Percentiles rank a stretch among this genome's conserved stretches.
These are phyloP conservation scores for Brachionus rotundiformis DNA, from an alignment of 1,140 invertebrate species.

Conservation along the genomic window DNA sequence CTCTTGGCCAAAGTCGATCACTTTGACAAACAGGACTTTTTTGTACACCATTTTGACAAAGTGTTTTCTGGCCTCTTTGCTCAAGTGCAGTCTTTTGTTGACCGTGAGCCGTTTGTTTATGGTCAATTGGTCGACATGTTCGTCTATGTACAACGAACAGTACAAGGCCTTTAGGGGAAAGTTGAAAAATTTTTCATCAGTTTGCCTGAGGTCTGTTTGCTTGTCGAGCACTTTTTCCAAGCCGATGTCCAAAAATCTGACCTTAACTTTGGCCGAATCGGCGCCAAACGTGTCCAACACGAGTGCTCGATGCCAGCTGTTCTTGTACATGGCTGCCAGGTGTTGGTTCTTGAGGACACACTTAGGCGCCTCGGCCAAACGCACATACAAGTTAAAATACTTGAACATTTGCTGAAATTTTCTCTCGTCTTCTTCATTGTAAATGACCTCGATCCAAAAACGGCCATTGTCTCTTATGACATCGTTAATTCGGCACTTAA, in stretches of 20 bases:
- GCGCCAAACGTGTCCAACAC: not conserved
- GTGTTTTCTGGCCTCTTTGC: constrained; percentile 3
- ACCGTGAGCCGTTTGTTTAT: not conserved
- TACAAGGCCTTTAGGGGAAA: constrained; percentile 16
- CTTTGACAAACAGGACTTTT: constrained; percentile 36
- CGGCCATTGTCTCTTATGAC: not conserved
- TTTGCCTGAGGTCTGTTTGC: constrained; percentile 13
- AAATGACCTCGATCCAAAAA: constrained; percentile 46
- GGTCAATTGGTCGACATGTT: not conserved
- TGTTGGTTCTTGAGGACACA: not conserved
- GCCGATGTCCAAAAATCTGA: constrained; percentile 36
- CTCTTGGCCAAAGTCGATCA: not conserved
- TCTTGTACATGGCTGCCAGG: constrained; percentile 21
- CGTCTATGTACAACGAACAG: constrained; percentile 28
- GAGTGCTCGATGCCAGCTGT: constrained; percentile 2
- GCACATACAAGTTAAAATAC: constrained; percentile 16
- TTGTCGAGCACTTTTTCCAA: constrained; percentile 15
- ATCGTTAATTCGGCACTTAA: constrained; percentile 41
- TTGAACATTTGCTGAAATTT: constrained; percentile 51
- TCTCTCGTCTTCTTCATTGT: constrained; percentile 40
- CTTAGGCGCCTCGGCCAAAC: not conserved
- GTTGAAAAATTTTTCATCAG: constrained; percentile 44
- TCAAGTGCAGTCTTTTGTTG: not conserved
- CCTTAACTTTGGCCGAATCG: not conserved
- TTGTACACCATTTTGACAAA: constrained; percentile 48